phyloP scores from a whole-genome alignment of 2,113 vertebrate genomes.

The Gobius niger region DNA sequence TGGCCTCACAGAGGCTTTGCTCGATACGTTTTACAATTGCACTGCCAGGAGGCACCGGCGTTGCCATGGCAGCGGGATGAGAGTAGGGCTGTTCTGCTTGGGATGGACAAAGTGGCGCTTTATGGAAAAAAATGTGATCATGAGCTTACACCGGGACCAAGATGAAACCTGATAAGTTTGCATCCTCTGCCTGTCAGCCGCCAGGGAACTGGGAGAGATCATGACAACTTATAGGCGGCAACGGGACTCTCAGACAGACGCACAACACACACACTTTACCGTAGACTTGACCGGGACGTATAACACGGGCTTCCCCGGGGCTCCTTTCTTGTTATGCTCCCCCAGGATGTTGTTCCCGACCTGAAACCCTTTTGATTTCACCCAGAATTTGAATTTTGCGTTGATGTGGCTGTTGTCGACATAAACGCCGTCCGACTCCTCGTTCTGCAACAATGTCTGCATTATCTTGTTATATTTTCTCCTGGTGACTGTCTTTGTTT shows the following conservation, averaged over 20 bases:
- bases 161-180: conserved; percentile 55
- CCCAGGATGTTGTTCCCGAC: conserved; percentile 79
- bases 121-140: conserved; percentile 32
- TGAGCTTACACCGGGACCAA: conserved; percentile 47
- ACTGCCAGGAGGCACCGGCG: conserved; percentile 76
- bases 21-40: conserved; percentile 64
- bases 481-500: conserved; percentile 97
- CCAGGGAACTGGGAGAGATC: conserved; percentile 30
- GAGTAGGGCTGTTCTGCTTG: conserved; percentile 71
- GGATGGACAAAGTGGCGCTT: conserved; percentile 72
- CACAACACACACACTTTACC: conserved; percentile 77
- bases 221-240: conserved; percentile 52
- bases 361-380: conserved; percentile 91
- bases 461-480: conserved; percentile 90
- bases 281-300: conserved; percentile 95
- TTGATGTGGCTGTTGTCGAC: conserved; percentile 86
- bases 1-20: conserved; percentile 50
- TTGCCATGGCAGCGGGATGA: conserved; percentile 82
- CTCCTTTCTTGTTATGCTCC: conserved; percentile 86
- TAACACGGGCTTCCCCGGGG: conserved; percentile 83
- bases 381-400: conserved; percentile 99
- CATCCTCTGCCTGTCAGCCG: conserved; percentile 35
- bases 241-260: conserved; percentile 55
- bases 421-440: conserved; percentile 79
- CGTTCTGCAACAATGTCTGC: conserved; percentile 82